These are phyloP conservation scores for Dendrocopos noguchii DNA, from an alignment of 2,113 vertebrate species.

Conservation along the genomic window DNA sequence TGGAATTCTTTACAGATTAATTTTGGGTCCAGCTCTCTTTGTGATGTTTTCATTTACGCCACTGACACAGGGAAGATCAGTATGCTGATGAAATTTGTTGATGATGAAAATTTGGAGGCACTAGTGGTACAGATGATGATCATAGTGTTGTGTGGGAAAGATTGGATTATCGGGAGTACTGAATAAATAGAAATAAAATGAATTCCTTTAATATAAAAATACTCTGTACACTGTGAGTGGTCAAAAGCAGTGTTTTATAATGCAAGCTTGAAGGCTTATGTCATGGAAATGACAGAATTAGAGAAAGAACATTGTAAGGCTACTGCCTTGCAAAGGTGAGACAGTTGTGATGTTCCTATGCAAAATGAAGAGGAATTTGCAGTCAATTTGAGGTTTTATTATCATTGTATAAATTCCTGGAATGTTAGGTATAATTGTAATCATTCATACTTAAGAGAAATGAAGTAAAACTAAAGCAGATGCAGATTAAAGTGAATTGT, in stretches of 20 bases:
- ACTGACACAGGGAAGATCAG: background rate
- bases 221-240: background rate
- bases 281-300: background rate
- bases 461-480: background rate
- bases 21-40: background rate
- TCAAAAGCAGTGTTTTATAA: background rate
- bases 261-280: background rate
- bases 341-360: background rate
- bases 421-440: background rate
- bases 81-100: background rate
- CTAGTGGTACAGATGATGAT: background rate
- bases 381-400: background rate
- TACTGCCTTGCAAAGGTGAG: background rate
- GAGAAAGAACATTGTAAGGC: background rate
- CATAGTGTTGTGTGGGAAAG: background rate
- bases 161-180: background rate
- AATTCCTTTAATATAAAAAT: background rate
- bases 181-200: background rate
- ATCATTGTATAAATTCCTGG: background rate
- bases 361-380: background rate
- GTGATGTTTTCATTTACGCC: background rate
- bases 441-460: background rate
- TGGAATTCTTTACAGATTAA: background rate
- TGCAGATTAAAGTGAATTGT: background rate
- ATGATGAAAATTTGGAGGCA: background rate